Percentiles rank a stretch among this genome's conserved stretches.
phyloP scores from a whole-genome alignment of 2,113 vertebrate genomes.

The Podarcis muralis region DNA sequence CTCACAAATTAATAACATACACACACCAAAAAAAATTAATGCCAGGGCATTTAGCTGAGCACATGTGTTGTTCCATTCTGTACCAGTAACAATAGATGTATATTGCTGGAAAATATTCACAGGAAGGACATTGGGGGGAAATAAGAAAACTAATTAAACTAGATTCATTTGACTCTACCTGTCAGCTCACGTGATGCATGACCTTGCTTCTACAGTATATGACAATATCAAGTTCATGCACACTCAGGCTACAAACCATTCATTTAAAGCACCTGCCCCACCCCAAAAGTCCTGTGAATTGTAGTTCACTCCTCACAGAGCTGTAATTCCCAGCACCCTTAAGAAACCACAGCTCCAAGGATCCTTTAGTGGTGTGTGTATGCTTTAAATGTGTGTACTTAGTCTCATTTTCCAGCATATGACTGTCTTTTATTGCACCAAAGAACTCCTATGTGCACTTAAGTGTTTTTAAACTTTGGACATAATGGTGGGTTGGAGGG shows the following conservation, averaged over 20 bases:
- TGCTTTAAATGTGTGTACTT: too few species aligned
- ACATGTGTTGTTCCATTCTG: not conserved
- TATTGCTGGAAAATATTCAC: not conserved
- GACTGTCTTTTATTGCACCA: not conserved
- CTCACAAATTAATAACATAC: not conserved
- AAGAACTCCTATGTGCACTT: too few species aligned
- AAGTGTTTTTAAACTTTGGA: not conserved
- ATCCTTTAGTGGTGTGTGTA: too few species aligned
- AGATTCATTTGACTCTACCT: not conserved
- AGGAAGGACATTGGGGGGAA: not conserved
- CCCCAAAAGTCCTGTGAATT: too few species aligned
- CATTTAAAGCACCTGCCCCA: too few species aligned
- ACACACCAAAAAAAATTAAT: not conserved
- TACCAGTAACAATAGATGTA: not conserved
- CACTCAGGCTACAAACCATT: too few species aligned
- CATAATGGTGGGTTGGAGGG: too few species aligned
- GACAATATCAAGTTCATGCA: not conserved
- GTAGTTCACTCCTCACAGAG: too few species aligned
- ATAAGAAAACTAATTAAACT: not conserved
- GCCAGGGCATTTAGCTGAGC: not conserved
- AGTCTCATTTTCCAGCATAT: not conserved
- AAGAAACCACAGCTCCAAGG: too few species aligned
- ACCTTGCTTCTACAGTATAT: not conserved
- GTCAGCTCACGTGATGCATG: not conserved
- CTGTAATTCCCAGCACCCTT: too few species aligned